A percentile compares a stretch with the other conserved stretches of the same genome.
phyloP scores from a whole-genome alignment of 2,797 vertebrate genomes.

The Lates japonicus region DNA sequence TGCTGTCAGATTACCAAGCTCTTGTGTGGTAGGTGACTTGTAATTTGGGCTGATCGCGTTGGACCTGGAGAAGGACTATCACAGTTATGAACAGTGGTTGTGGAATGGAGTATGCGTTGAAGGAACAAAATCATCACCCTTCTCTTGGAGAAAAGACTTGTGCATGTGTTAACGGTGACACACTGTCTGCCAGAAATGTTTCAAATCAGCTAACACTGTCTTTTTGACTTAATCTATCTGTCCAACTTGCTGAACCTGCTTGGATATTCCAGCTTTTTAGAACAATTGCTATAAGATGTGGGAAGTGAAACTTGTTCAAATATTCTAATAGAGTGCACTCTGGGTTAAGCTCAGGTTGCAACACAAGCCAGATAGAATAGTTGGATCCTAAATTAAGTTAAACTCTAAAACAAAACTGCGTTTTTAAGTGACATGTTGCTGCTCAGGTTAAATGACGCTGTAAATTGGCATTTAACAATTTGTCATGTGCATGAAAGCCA shows the following conservation, averaged over 20 bases:
- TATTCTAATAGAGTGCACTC: conserved; percentile 29
- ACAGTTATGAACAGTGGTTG: conserved; percentile 68
- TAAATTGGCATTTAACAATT: conserved; percentile 63
- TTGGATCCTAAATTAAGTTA: conserved; percentile 28
- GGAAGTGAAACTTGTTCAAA: conserved; percentile 44
- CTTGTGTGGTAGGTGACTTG: conserved; percentile 35
- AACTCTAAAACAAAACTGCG: conserved; percentile 36
- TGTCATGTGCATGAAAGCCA: conserved; percentile 58
- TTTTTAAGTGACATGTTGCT: conserved; percentile 74
- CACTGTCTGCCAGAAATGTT: conserved; percentile 47
- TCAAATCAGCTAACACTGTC: conserved; percentile 51
- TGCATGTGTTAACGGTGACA: conserved; percentile 45
- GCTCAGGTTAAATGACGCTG: conserved; percentile 76
- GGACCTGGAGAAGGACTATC: conserved; percentile 69
- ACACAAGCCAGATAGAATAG: conserved; percentile 26
- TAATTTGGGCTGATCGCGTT: conserved; percentile 53
- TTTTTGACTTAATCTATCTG: conserved; percentile 44
- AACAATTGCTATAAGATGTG: conserved; percentile 50
- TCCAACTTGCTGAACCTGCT: conserved; percentile 62
- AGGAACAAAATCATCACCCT: conserved; percentile 28
- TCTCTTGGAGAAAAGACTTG: conserved; percentile 54
- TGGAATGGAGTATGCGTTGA: conserved; percentile 53
- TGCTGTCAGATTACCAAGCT: conserved; percentile 37
- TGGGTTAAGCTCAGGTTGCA: conserved; percentile 37
- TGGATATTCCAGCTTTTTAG: conserved; percentile 61